Base-by-base conservation (phyloP, 2,113 vertebrate species). In the Sinocyclocheilus grahami region DNA sequence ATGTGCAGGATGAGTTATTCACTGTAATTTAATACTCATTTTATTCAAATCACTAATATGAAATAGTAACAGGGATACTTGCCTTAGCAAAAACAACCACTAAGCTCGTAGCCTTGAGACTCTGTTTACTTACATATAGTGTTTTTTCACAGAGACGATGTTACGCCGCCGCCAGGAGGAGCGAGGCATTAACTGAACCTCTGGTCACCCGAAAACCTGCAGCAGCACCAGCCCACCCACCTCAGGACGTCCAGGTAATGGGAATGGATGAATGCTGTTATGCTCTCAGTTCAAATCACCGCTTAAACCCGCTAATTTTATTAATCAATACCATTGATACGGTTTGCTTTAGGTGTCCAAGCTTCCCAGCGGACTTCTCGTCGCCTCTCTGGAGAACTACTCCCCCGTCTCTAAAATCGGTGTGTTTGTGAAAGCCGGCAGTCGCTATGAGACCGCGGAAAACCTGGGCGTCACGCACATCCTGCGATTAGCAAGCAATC, bases 321-420 rank as follows among this genome's bases (percentile, higher is more conserved):
- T 16, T 24, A 2, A 1, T 1, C 24, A 18, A 65, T 0, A 65
- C 5, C 16, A 33, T 33, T 33, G 30, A 33, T 33, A 33, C 30
- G 30, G 10, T 51, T 65, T 27, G 67, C 9, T 77, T 67, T 88
- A 99, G 98, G 95, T 98, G 78, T 97, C 97, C 89, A 98, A 95
- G 85, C 94, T 98, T 80, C 95, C 97, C 74, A 98, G 95, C 86
- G 97, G 98, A n/a, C 93, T 99, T 89, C 91, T 98, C 85, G 93
- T 98, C 69, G 97, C 97, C 0, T 98, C 98, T 24, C 81, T 97
- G 92, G 97, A 99, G 91, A 99, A 96, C 89, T 96, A 96, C 87
- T 96, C 96, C 69, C 97, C 98, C 0, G 10, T 91, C 82, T 95
- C 96, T 83, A 97, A 94, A 88, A 95, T 99, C 42, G 96, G 97